Evolutionary conservation across 2,888 invertebrate genomes (phyloP).

Genomic region (Drosophila melanosoma): DNA sequence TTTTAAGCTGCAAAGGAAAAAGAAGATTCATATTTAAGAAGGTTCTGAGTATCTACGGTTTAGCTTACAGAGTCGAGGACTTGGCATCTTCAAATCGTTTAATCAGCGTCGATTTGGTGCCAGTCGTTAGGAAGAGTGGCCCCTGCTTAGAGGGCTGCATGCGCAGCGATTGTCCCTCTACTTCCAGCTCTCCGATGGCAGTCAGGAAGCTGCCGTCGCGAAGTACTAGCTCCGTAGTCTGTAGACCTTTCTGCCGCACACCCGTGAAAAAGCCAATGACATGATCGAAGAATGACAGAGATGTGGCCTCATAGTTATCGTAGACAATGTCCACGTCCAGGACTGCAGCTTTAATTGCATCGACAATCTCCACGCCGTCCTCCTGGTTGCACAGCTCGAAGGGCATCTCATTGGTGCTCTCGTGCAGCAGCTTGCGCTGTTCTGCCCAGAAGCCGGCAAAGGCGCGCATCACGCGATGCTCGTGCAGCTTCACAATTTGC

Average conservation of each 20-base stretch:
- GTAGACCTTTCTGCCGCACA: constrained; percentile 92
- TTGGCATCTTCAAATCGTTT: constrained; percentile 90
- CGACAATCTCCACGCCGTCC: constrained; percentile 90
- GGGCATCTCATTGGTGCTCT: constrained; percentile 92
- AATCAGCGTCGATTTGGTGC: constrained; percentile 90
- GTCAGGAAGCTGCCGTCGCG: constrained; percentile 92
- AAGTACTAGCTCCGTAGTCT: constrained; percentile 94
- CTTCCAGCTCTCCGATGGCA: constrained; percentile 91
- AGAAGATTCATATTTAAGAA: not conserved
- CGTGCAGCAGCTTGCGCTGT: constrained; percentile 91
- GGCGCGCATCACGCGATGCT: constrained; percentile 92
- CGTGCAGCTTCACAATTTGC: constrained; percentile 91
- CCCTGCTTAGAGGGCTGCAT: constrained; percentile 91
- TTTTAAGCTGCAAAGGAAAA: constrained; percentile 85
- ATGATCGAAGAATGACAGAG: constrained; percentile 91
- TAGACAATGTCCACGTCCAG: constrained; percentile 93
- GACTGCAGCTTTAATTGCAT: constrained; percentile 89
- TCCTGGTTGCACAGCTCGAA: constrained; percentile 89
- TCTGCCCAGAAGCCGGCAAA: constrained; percentile 95
- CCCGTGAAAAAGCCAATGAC: constrained; percentile 95
- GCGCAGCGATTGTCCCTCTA: constrained; percentile 88
- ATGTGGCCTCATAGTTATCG: constrained; percentile 91
- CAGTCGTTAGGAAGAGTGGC: constrained; percentile 92
- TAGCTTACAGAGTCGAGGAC: constrained; percentile 88
- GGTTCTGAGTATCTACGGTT: not conserved